These are phyloP conservation scores for Vombatus ursinus DNA, from an alignment of 2,113 vertebrate species.

Conservation along the genomic window DNA sequence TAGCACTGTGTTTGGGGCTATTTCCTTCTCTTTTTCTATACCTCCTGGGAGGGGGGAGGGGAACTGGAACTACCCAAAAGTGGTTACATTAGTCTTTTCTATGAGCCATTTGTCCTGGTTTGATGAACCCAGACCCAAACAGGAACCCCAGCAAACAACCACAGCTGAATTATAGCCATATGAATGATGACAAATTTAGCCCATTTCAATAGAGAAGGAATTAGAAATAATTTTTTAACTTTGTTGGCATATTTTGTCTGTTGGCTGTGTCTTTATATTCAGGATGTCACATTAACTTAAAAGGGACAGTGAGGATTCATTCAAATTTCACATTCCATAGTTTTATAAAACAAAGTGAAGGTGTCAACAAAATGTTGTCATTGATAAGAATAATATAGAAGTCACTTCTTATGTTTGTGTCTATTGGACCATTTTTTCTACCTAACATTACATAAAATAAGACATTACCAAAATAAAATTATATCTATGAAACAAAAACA, in stretches of 20 bases:
- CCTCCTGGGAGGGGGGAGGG: slow-evolving; percentile 40
- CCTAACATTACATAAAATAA: background rate
- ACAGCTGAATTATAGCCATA: slow-evolving; percentile 54
- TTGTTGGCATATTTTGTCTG: background rate
- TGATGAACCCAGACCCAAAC: slow-evolving; percentile 71
- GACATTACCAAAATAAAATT: background rate
- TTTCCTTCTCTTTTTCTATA: slow-evolving; percentile 43
- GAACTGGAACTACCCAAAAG: slow-evolving; percentile 50
- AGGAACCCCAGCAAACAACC: slow-evolving; percentile 77
- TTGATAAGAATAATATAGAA: background rate
- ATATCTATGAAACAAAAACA: background rate
- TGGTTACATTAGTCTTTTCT: slow-evolving; percentile 52
- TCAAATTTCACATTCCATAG: no score
- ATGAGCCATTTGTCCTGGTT: slow-evolving; percentile 70
- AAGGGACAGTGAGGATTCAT: background rate
- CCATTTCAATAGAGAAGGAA: slow-evolving; percentile 49
- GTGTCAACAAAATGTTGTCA: background rate
- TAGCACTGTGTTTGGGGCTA: background rate
- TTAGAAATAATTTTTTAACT: background rate
- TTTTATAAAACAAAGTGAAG: background rate
- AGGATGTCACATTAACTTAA: background rate
- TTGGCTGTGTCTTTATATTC: slow-evolving; percentile 22
- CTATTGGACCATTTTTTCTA: background rate
- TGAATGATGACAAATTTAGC: slow-evolving; percentile 74
- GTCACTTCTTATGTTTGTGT: background rate